Evolutionary conservation across 1,140 invertebrate species (phyloP), one percentile per base, ranked within the genome.

Genomic region (Temnothorax longispinosus): DNA sequence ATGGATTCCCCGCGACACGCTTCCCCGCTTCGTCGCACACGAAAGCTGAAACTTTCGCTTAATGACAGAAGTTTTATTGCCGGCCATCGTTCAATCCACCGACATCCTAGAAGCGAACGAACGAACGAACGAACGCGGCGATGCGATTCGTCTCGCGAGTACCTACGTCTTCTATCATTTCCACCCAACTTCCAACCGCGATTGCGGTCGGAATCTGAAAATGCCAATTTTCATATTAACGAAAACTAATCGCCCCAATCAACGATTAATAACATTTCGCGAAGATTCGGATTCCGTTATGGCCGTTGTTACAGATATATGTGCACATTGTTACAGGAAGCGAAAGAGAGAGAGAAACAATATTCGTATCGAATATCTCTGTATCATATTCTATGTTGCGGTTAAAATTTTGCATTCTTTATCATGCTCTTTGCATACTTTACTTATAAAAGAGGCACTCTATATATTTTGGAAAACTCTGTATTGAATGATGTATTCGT

Each of bases 41-140:
- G 86, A 75, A 62, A 86, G 78, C 74, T 87, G 75, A 91, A 91
- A 91, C 87, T 91, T 91, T 91, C 84, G 80, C 78, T 91, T 91
- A 91, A 91, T 89, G 90, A 91, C 90, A 74, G 38, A 91, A 91
- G 90, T 91, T 91, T 91, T 91, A 91, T 91, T 87, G 87, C 89
- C 41, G 80, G 89, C 87, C 89, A 91, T 91, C 89, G 87, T 90
- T 91, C 87, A 90, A 90, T n/a, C 76, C 87, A 82, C 81, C 89
- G 74, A 85, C 86, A 78, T 78, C 21, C 85, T 69, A 84, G 75
- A 64, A 86, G 67, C 58, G 64, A 67, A 52, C 32, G 71, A 54
- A 52, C 32, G 71, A 54, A 52, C 32, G 71, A 54, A 35, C 41
- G 72, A 58, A 58, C 52, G 32, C 5, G 47, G 47, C 21, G 47